Percentiles rank a stretch among this genome's conserved stretches.
Conservation (phyloP, 2,888 invertebrate genomes). For the Rhagonycha fulva region DNA sequence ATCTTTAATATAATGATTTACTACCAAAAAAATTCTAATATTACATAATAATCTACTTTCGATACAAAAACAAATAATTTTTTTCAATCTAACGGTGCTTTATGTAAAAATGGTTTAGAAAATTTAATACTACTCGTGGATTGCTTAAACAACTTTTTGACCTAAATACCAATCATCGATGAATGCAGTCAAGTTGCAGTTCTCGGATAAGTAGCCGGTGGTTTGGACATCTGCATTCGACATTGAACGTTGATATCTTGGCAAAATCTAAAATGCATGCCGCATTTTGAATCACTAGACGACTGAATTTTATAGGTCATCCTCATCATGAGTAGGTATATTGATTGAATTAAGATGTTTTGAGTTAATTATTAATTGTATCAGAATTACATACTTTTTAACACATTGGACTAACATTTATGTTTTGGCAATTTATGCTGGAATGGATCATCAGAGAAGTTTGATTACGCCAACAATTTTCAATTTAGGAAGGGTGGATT, state of each 20-base stretch:
- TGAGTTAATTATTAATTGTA: no score
- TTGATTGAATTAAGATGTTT: no score
- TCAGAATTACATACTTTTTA: no score
- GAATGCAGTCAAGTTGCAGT: background rate
- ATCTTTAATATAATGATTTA: background rate
- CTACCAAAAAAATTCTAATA: no score
- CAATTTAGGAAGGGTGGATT: no score
- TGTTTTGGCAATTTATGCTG: no score
- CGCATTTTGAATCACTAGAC: background rate
- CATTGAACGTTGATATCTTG: background rate
- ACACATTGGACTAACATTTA: no score
- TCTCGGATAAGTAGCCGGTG: constrained; percentile 60
- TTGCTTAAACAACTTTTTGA: background rate
- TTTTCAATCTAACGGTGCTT: background rate
- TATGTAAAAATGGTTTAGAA: background rate
- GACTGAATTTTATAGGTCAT: no score
- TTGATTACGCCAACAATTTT: no score
- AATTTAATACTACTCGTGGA: background rate
- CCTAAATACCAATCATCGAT: background rate
- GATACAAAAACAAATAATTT: background rate
- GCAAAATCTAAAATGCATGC: background rate
- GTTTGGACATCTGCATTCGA: constrained; percentile 55
- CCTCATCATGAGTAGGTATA: no score
- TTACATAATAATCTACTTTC: background rate
- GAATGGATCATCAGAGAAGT: no score